Conservation (phyloP, 2,113 vertebrate genomes). For the Spermophilus dauricus region DNA sequence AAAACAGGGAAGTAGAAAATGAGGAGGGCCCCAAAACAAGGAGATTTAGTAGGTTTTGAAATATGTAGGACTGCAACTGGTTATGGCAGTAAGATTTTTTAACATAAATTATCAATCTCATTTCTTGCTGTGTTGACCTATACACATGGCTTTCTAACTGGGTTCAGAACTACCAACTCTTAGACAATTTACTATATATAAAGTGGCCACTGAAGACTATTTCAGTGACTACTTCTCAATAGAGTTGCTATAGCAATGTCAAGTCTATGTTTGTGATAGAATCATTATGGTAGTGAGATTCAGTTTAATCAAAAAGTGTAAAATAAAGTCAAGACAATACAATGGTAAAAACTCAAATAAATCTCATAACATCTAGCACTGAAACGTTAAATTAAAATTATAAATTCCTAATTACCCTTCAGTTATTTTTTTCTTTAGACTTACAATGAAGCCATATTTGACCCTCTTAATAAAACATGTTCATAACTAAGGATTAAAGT, state of each 20-base stretch:
- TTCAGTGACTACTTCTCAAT: not conserved
- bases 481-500: slow-evolving; percentile 3
- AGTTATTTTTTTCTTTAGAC: not conserved
- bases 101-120: not conserved
- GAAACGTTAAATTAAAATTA: not conserved
- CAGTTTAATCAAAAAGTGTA: not conserved
- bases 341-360: slow-evolving; percentile 8
- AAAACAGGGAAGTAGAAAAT: rapidly evolving
- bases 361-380: not conserved
- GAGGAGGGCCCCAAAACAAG: not conserved
- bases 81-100: not conserved
- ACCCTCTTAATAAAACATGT: not conserved
- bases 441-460: not conserved
- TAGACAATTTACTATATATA: not conserved
- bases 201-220: not conserved
- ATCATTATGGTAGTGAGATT: not conserved
- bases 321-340: slow-evolving; percentile 4
- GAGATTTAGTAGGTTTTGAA: not conserved
- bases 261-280: not conserved
- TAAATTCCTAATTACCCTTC: not conserved
- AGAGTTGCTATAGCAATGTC: not conserved
- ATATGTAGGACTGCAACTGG: not conserved
- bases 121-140: not conserved
- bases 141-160: not conserved
- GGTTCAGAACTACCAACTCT: not conserved